Percentiles rank a stretch among this genome's conserved stretches.
Conservation (phyloP, 2,113 vertebrate species). For the Aegotheles bennettii region DNA sequence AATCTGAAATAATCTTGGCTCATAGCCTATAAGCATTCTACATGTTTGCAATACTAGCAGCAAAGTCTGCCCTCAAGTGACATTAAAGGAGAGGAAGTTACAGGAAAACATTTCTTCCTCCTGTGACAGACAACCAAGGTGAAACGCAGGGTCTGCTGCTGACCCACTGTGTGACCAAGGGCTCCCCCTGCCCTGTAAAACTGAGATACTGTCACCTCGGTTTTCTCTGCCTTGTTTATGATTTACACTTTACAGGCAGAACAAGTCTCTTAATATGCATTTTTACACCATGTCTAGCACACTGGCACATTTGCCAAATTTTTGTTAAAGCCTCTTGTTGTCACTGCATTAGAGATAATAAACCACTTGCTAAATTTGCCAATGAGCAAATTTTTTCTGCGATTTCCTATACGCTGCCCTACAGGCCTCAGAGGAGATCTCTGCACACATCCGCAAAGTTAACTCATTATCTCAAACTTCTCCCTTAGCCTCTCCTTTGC, state of each 20-base stretch:
- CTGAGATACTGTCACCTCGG: accelerated
- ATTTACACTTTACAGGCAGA: neutral
- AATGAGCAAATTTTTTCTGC: neutral
- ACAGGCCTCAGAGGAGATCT: neutral
- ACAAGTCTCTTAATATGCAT: neutral
- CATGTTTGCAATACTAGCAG: neutral
- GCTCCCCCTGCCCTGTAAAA: neutral
- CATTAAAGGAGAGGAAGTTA: neutral
- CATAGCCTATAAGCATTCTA: neutral
- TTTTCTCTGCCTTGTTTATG: neutral
- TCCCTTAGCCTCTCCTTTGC: neutral
- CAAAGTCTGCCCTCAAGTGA: conserved; percentile 62
- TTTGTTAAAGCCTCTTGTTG: neutral
- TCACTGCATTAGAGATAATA: neutral
- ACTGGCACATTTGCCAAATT: neutral
- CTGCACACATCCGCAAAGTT: neutral
- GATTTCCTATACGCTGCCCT: neutral
- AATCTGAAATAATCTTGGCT: neutral
- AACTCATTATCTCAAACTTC: neutral
- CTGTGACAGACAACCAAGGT: neutral
- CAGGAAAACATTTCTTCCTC: neutral
- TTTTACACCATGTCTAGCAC: neutral
- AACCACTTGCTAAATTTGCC: neutral
- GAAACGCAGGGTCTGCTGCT: neutral
- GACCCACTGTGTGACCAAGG: neutral